Evolutionary conservation across 2,797 vertebrate genomes (phyloP).

Genomic region (Linurgus olivaceus): DNA sequence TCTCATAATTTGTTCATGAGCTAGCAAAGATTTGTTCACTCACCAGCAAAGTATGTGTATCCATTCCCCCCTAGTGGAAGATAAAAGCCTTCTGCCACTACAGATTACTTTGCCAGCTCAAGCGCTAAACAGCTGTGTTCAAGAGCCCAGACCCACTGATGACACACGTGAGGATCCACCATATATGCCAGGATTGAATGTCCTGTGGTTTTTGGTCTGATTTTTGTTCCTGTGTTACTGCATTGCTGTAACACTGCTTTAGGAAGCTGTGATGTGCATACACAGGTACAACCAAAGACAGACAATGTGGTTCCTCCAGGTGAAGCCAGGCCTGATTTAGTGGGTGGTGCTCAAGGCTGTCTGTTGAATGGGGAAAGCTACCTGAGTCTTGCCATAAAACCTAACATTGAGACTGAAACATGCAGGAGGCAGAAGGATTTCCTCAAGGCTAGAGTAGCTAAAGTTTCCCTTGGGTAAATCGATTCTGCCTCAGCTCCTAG

Average conservation of each 20-base stretch:
- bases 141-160: not conserved
- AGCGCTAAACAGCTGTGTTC: not conserved
- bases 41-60: not conserved
- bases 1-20: not conserved
- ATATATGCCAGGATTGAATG: not conserved
- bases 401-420: not conserved
- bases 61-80: constrained; percentile 59
- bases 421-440: not conserved
- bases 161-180: not conserved
- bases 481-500: not conserved
- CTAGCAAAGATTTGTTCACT: not conserved
- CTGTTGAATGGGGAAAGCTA: not conserved
- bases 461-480: not conserved
- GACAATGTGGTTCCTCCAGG: not conserved
- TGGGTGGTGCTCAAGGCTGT: not conserved
- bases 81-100: not conserved
- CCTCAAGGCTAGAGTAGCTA: not conserved
- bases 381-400: not conserved
- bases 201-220: not conserved
- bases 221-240: not conserved
- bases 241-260: not conserved
- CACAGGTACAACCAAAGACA: not conserved
- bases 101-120: not conserved
- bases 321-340: not conserved
- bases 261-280: not conserved